Conservation (phyloP, 2,113 vertebrate species). For the Jaculus jaculus region DNA sequence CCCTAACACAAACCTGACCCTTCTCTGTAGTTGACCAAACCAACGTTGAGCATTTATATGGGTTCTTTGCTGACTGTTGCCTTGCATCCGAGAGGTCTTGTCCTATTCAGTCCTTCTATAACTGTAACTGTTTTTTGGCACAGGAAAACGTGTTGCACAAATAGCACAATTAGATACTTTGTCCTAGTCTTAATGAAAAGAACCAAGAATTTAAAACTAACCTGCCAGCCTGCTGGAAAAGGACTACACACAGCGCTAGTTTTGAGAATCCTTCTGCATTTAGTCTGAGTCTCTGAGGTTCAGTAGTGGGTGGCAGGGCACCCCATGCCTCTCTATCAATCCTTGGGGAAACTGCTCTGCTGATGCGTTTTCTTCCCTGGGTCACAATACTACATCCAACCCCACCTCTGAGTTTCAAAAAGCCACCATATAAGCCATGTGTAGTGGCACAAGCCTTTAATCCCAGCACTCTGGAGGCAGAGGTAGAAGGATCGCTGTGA, state of each 20-base stretch:
- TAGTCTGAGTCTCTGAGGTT: not conserved
- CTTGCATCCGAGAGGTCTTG: not conserved
- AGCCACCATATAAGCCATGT: not conserved
- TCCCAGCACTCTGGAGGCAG: not conserved
- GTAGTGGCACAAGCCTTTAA: not conserved
- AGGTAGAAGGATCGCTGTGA: not conserved
- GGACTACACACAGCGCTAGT: not conserved
- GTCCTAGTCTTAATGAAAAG: not conserved
- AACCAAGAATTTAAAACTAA: not conserved
- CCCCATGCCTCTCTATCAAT: not conserved
- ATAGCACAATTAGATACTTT: not conserved
- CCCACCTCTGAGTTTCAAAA: not conserved
- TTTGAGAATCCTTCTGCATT: not conserved
- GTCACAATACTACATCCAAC: conserved; percentile 3
- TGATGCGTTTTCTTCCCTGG: not conserved
- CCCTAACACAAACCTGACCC: not conserved
- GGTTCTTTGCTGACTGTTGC: not conserved
- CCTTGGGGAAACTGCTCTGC: not conserved
- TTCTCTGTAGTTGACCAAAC: not conserved
- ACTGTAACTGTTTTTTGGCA: no score
- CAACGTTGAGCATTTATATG: not conserved
- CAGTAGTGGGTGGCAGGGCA: not conserved
- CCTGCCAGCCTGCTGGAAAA: not conserved
- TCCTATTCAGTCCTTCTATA: not conserved
- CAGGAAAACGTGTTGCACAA: not conserved